Conservation (phyloP, 2,797 vertebrate species). For the Siniperca obscura region DNA sequence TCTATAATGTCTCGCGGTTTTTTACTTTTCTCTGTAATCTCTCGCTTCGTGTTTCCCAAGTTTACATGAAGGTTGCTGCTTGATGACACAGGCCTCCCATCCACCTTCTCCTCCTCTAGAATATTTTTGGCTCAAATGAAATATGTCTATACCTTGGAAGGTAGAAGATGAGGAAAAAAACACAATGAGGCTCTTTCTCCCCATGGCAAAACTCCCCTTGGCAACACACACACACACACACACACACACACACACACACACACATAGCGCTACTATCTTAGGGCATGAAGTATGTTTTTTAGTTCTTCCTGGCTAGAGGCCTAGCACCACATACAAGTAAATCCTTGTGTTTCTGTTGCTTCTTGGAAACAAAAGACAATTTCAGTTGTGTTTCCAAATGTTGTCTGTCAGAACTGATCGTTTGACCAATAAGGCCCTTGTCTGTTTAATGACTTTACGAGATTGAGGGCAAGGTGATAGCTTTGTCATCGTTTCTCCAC, state of each 20-base stretch:
- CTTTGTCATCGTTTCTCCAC: too few relatives aligned
- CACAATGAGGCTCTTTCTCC: constrained; percentile 8
- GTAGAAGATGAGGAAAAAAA: constrained; percentile 22
- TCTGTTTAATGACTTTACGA: not conserved
- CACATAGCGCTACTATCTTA: not conserved
- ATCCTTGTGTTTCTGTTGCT: not conserved
- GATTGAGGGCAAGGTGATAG: too few relatives aligned
- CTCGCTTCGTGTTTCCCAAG: constrained; percentile 33
- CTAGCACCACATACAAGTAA: not conserved
- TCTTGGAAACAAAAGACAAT: not conserved
- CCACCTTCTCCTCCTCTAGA: constrained; percentile 37
- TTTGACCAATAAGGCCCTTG: too few relatives aligned
- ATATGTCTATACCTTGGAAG: constrained; percentile 54
- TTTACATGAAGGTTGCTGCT: constrained; percentile 42
- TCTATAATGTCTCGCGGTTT: constrained; percentile 9
- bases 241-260: constrained; percentile 7
- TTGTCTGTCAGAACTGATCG: not conserved
- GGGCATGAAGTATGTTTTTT: not conserved
- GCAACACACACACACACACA: constrained; percentile 22
- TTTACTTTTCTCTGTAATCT: constrained; percentile 42
- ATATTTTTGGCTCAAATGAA: constrained; percentile 59
- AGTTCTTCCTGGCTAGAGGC: not conserved
- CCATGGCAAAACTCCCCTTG: constrained; percentile 28
- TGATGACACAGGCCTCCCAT: constrained; percentile 43
- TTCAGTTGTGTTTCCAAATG: not conserved